These are phyloP conservation scores for Hestina assimilis DNA, from an alignment of 1,140 invertebrate species.

Conservation along the genomic window DNA sequence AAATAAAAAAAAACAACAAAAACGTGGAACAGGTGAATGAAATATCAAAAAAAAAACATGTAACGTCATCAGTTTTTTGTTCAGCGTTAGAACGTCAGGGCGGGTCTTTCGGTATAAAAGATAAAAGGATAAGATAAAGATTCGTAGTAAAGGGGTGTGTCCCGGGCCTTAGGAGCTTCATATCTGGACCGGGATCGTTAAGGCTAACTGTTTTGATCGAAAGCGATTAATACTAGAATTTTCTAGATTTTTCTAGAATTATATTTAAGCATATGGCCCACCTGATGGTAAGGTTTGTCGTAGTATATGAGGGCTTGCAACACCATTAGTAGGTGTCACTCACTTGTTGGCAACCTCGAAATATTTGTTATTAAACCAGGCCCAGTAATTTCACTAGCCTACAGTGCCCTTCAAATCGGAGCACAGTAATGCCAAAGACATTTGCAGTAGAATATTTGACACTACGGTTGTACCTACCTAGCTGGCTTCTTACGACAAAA, in stretches of 20 bases:
- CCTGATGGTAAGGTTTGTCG: too few species aligned
- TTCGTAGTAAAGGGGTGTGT: slow-evolving; percentile 27
- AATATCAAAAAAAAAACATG: not conserved
- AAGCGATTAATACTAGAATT: slow-evolving; percentile 14
- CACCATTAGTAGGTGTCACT: too few species aligned
- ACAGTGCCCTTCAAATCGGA: too few species aligned
- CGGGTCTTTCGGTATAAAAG: slow-evolving; percentile 7
- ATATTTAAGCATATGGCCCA: not conserved
- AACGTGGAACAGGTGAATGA: not conserved
- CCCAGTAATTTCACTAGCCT: too few species aligned
- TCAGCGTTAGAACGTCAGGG: slow-evolving; percentile 10
- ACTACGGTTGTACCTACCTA: too few species aligned
- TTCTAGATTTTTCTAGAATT: not conserved
- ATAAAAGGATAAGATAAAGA: slow-evolving; percentile 23
- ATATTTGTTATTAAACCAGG: too few species aligned
- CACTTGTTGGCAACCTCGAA: too few species aligned
- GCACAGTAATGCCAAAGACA: too few species aligned
- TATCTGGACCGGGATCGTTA: slow-evolving; percentile 16
- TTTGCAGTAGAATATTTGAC: too few species aligned
- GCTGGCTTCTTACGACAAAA: too few species aligned
- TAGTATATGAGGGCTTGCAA: too few species aligned
- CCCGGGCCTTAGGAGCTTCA: slow-evolving; percentile 9
- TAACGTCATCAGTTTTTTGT: slow-evolving; percentile 2
- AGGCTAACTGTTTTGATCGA: slow-evolving; percentile 15
- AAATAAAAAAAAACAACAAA: not conserved